phyloP scores from a whole-genome alignment of 2,797 vertebrate genomes.

The Dermochelys coriacea region DNA sequence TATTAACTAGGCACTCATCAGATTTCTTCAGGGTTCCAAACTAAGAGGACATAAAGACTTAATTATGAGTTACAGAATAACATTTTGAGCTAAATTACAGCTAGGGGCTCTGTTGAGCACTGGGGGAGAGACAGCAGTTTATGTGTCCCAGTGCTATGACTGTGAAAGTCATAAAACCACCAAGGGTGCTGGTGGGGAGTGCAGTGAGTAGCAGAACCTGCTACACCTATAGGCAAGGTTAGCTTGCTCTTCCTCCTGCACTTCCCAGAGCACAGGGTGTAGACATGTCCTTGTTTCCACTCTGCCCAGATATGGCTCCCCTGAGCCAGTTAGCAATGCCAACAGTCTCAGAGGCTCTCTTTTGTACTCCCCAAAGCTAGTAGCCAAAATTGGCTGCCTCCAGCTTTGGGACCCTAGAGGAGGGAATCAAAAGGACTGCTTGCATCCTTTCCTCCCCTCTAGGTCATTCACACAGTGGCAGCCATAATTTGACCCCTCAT shows the following conservation, averaged over 20 bases:
- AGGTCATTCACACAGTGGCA: neutral
- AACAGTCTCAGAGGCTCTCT: rapidly evolving
- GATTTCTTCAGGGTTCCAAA: slow-evolving; percentile 41
- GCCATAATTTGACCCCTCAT: neutral
- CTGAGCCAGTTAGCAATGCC: neutral
- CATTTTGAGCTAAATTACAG: slow-evolving; percentile 15
- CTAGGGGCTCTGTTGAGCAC: neutral
- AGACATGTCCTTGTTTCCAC: neutral
- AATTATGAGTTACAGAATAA: slow-evolving; percentile 51
- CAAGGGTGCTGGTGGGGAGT: neutral
- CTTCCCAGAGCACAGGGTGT: neutral
- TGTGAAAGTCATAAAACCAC: neutral
- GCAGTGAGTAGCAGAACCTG: neutral
- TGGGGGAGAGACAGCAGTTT: neutral
- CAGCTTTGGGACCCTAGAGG: neutral
- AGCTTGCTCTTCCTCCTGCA: neutral
- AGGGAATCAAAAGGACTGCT: neutral
- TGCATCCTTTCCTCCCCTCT: neutral
- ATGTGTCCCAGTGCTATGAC: neutral
- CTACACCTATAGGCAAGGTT: neutral
- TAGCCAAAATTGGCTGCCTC: neutral
- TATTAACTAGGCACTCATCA: slow-evolving; percentile 35
- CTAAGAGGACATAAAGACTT: slow-evolving; percentile 51
- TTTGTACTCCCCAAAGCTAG: neutral
- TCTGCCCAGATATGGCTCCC: neutral